Evolutionary conservation across 64 coral and sea anemone species (phyloP).

Genomic region (Stichodactyla helianthus): DNA sequence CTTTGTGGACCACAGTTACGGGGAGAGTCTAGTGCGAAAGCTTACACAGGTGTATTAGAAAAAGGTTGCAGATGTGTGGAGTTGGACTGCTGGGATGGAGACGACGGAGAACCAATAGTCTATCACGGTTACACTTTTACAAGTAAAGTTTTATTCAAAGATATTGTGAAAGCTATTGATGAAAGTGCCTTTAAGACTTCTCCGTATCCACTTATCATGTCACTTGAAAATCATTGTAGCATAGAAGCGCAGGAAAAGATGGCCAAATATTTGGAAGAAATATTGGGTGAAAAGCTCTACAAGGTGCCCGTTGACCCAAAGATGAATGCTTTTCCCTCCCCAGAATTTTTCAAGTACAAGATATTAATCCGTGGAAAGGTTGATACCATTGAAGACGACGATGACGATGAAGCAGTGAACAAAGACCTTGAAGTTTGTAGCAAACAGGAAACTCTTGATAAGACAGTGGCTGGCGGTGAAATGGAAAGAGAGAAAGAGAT

Average conservation of each 20-base stretch:
- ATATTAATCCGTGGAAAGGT: slow-evolving; percentile 29
- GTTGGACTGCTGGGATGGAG: slow-evolving; percentile 73
- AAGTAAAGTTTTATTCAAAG: slow-evolving; percentile 57
- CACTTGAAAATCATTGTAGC: slow-evolving; percentile 57
- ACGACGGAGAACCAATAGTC: slow-evolving; percentile 60
- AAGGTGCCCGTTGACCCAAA: slow-evolving; percentile 13
- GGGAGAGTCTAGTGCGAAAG: slow-evolving; percentile 45
- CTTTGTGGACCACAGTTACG: slow-evolving; percentile 42
- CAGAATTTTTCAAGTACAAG: slow-evolving; percentile 56
- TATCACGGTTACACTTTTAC: slow-evolving; percentile 74
- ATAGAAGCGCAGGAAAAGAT: slow-evolving; percentile 47
- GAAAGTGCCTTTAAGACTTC: slow-evolving; percentile 49
- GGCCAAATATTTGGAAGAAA: slow-evolving; percentile 39
- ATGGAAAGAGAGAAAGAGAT: neutral
- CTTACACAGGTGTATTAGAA: slow-evolving; percentile 28
- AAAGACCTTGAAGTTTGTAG: neutral
- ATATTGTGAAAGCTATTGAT: slow-evolving; percentile 51
- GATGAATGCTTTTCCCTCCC: slow-evolving; percentile 29
- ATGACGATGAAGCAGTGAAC: neutral
- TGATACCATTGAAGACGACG: neutral
- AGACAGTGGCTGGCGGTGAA: neutral
- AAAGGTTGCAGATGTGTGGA: slow-evolving; percentile 75
- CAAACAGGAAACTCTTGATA: neutral
- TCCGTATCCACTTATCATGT: slow-evolving; percentile 61
- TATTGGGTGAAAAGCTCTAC: slow-evolving; percentile 44